Evolutionary conservation across 2,113 vertebrate genomes (phyloP).

Genomic region (Laterallus jamaicensis): DNA sequence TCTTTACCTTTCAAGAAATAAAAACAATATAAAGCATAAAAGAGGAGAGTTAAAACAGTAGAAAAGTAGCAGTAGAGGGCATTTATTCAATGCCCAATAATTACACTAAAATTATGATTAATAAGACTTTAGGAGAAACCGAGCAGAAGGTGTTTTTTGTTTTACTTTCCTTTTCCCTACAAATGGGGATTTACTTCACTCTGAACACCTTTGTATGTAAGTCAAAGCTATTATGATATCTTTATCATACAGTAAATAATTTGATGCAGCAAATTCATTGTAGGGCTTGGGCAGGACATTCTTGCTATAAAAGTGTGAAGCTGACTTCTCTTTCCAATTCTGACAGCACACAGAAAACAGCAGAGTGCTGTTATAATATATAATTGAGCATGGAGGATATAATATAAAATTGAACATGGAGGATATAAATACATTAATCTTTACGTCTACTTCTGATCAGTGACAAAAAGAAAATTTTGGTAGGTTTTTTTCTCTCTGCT

Average conservation of each 20-base stretch:
- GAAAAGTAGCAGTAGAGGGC: background rate
- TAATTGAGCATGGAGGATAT: background rate
- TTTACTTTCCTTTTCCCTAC: background rate
- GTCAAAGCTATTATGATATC: background rate
- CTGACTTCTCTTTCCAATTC: background rate
- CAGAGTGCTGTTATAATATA: background rate
- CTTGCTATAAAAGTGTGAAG: background rate
- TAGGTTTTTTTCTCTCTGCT: background rate
- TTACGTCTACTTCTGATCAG: background rate
- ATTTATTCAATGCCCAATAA: background rate
- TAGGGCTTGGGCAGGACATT: accelerated
- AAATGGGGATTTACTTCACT: background rate
- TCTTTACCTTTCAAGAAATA: background rate
- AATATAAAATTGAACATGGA: background rate
- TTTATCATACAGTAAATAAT: background rate
- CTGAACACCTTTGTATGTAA: background rate
- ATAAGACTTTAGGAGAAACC: background rate
- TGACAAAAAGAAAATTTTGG: background rate
- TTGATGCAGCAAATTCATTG: background rate
- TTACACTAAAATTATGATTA: background rate
- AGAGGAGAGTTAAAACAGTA: accelerated
- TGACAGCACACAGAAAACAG: background rate
- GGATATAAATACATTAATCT: background rate
- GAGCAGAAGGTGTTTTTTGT: background rate
- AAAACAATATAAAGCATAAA: background rate